Base-by-base conservation (phyloP, 2,888 invertebrate species). In the Synanthedon vespiformis region DNA sequence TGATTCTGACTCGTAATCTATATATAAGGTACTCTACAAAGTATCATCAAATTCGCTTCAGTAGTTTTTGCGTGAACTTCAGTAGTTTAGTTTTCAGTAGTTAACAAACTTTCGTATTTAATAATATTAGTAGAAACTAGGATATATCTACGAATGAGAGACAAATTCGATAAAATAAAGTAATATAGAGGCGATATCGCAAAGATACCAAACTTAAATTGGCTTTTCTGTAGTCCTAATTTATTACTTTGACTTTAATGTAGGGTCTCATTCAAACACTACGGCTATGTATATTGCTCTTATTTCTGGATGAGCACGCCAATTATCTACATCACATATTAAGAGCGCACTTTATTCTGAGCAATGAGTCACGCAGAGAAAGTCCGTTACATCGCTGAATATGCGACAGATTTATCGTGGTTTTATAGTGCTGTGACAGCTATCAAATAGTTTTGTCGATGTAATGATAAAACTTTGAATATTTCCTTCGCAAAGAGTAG, bases 371-470 rank as follows among this genome's bases (percentile, higher is more conserved):
- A 80, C 77, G 68, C 69, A 70, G 80, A 81, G 85, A 85, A 85
- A 86, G 84, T 82, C 80, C 72, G 84, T 83, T 85, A 83, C 85
- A 81, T 81, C 80, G 84, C 80, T 85, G 86, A 87, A 87, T 85
- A 85, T 81, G 81, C 82, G 86, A 85, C 86, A 85, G 86, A 87
- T 87, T 87, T 87, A 87, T 86, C 78, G 85, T 64, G 75, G 75
- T 76, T 73, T 65, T 52, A 48, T 78, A 80, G 83, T 62, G 80
- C 59, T 67, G 80, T 53, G 59, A 49, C 50, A 13, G 4, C 16
- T 48, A 48, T 41, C 12, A 48, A 41, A 56, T 48, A 18, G 22
- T 48, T 48, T 48, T 67, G 64, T 61, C 51, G 52, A 56, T 51
- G 53, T 48, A 44, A n/a, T 13, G 34, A 34, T 34, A 27, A 27